Conservation (phyloP, 2,797 vertebrate genomes). For the Microhierax caerulescens region DNA sequence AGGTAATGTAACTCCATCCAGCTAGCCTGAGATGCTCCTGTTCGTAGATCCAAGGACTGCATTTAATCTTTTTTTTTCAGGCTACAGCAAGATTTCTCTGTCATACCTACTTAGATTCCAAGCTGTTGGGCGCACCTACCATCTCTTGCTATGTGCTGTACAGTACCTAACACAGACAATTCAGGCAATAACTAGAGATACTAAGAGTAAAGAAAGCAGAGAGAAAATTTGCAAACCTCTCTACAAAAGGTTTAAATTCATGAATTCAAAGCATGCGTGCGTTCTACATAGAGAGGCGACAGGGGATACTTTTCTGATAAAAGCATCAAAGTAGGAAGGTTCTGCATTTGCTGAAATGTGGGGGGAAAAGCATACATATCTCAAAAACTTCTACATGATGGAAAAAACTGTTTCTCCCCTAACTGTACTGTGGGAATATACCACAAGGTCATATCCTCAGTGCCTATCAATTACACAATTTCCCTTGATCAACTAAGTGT, state of each 20-base stretch:
- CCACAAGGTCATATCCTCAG: slow-evolving; percentile 53
- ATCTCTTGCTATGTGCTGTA: background rate
- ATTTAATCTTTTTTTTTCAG: no score
- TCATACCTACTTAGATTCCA: background rate
- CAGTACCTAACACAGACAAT: background rate
- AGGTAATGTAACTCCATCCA: background rate
- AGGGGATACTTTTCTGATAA: slow-evolving; percentile 60
- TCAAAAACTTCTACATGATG: background rate
- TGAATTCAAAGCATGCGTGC: slow-evolving; percentile 45
- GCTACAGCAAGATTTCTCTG: background rate
- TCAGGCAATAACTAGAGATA: background rate
- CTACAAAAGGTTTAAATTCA: slow-evolving; percentile 13
- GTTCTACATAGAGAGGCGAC: slow-evolving; percentile 15
- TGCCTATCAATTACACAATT: slow-evolving; percentile 61
- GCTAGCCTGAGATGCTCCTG: background rate
- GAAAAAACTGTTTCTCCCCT: slow-evolving; percentile 17
- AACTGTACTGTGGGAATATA: slow-evolving; percentile 17
- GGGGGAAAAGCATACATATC: background rate
- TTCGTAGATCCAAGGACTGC: background rate
- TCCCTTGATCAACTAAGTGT: slow-evolving; percentile 60
- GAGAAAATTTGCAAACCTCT: background rate
- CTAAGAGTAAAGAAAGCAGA: background rate
- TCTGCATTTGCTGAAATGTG: background rate
- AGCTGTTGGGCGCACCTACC: background rate
- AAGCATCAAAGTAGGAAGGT: slow-evolving; percentile 27